A percentile compares a stretch with the other conserved stretches of the same genome.
Conservation (phyloP, 2,113 vertebrate genomes). For the Gila orcuttii region DNA sequence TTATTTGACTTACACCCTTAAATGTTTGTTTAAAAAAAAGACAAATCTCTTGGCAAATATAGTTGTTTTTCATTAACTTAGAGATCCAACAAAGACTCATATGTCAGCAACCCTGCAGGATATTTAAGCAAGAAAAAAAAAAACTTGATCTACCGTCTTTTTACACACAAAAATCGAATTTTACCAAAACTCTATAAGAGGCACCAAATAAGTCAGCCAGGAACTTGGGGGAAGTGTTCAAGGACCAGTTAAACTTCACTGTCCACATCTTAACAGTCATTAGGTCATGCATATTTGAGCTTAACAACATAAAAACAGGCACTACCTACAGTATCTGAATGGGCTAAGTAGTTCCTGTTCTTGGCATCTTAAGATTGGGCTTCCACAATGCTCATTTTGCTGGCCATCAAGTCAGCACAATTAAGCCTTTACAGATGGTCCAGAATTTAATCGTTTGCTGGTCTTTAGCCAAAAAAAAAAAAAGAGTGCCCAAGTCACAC, state of each 20-base stretch:
- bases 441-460: not conserved
- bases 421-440: not conserved
- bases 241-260: not conserved
- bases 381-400: not conserved
- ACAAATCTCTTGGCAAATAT: conserved; percentile 15
- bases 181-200: conserved; percentile 30
- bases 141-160: conserved; percentile 31
- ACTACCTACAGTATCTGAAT: not conserved
- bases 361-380: not conserved
- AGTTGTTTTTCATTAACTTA: conserved; percentile 22
- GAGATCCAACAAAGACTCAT: conserved; percentile 20
- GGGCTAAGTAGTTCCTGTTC: not conserved
- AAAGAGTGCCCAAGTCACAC: not conserved
- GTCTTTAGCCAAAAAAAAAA: not conserved
- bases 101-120: conserved; percentile 35
- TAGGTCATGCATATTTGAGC: not conserved
- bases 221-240: not conserved
- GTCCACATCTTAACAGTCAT: not conserved
- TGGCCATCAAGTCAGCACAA: not conserved
- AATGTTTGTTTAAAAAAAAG: conserved; percentile 4
- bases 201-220: conserved; percentile 18
- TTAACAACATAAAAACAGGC: not conserved
- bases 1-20: conserved; percentile 47
- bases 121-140: conserved; percentile 9
- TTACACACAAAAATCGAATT: conserved; percentile 24